Evolutionary conservation across 1,140 invertebrate species (phyloP), one percentile per base, ranked within the genome.

Genomic region (Aphelenchoides besseyi): DNA sequence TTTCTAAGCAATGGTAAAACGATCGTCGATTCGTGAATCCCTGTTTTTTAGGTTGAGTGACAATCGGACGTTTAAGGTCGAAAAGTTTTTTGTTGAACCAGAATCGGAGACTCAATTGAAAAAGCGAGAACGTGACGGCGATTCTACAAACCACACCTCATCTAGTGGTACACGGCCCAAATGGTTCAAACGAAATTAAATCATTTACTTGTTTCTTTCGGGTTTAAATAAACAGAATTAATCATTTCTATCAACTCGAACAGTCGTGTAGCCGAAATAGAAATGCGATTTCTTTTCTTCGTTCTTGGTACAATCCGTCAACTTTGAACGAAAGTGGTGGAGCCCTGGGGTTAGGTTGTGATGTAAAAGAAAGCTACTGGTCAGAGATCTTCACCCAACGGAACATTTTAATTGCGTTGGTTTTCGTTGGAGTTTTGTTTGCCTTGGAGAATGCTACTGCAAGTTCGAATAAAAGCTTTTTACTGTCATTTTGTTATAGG

Each of bases 171-270:
- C 55, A 29, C 5, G 5, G 26, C 55, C 55, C 26, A 59, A 59
- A 33, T 59, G 55, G 55, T 59, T 59, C 55, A 59, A 59, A 18
- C 5, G 23, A 33, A 59, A 59, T 33, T 59, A 33, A 59, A 5
- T 23, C 12, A 12, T 48, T 23, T 48, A 12, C 41, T 48, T 48
- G 12, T 12, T 48, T 48, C 41, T 48, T 48, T 23, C 41, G 12
- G 12, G 41, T 48, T 12, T 48, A 48, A n/a, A n/a, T n/a, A n/a
- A 41, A 5, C 5, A 41, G 37, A 8, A 41, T 41, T 41, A 8
- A 5, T n/a, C 37, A 5, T 41, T 41, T 41, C n/a, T 41, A 41
- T 41, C 5, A 5, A 41, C n/a, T 41, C 37, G 5, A 41, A 5
- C 5, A 8, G 37, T 41, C 37, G 5, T 41, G n/a, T 41, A 41